These are phyloP conservation scores for Netelia inedita DNA, from an alignment of 2,888 invertebrate genomes.

Conservation along the genomic window DNA sequence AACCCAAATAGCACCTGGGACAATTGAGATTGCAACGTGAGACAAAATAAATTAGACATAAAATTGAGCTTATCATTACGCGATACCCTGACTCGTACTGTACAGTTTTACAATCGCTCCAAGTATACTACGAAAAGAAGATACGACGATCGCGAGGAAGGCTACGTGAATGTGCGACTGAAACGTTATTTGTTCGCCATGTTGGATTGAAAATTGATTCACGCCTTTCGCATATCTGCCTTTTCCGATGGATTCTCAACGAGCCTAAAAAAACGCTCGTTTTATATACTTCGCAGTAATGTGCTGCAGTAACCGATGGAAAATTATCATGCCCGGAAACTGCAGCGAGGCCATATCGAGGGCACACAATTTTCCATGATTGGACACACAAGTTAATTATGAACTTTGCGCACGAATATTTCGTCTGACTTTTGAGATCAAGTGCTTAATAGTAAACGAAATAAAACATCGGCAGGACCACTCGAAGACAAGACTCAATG, in stretches of 20 bases:
- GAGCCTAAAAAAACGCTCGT: slow-evolving; percentile 18
- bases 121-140: slow-evolving; percentile 35
- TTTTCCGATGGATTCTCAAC: slow-evolving; percentile 1
- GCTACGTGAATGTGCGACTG: slow-evolving; percentile 35
- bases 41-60: slow-evolving; percentile 65
- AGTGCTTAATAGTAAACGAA: slow-evolving; percentile 62
- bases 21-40: slow-evolving; percentile 63
- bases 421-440: slow-evolving; percentile 65
- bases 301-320: slow-evolving; percentile 26
- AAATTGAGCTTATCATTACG: slow-evolving; percentile 67
- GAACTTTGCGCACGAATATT: slow-evolving; percentile 49
- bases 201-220: slow-evolving; percentile 27
- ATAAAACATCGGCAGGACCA: slow-evolving; percentile 33
- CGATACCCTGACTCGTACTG: slow-evolving; percentile 68
- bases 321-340: slow-evolving; percentile 6
- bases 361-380: slow-evolving; percentile 40
- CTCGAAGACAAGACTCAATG: slow-evolving; percentile 35
- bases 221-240: slow-evolving; percentile 14
- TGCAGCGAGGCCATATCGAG: slow-evolving; percentile 53
- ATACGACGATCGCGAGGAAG: slow-evolving; percentile 33
- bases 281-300: slow-evolving; percentile 17
- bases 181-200: slow-evolving; percentile 23
- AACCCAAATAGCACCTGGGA: slow-evolving; percentile 71
- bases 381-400: slow-evolving; percentile 18
- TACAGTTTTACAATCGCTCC: slow-evolving; percentile 67